Percentiles rank a stretch among this genome's conserved stretches.
phyloP scores from a whole-genome alignment of 2,888 invertebrate species.

The Eupithecia inturbata region DNA sequence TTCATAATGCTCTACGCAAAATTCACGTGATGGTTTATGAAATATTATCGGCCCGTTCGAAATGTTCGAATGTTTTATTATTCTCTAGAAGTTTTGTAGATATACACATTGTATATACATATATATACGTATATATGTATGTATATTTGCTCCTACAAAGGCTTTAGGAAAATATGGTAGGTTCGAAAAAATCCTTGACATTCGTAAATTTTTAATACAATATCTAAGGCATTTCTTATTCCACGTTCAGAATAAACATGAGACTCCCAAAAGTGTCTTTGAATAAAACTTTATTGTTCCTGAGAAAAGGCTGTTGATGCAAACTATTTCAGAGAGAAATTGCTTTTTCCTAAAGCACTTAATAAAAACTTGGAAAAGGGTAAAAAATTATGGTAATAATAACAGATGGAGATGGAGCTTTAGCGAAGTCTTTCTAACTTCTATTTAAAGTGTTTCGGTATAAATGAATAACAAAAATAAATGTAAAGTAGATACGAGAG shows the following conservation, averaged over 20 bases:
- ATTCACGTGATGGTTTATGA: conserved; percentile 43
- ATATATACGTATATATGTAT: neutral
- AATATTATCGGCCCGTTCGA: conserved; percentile 45
- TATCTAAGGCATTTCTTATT: conserved; percentile 53
- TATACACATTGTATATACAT: too few relatives aligned
- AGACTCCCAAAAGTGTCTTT: conserved; percentile 58
- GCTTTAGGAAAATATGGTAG: neutral
- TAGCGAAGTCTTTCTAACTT: conserved; percentile 44
- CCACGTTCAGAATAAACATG: conserved; percentile 59
- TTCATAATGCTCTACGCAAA: conserved; percentile 8
- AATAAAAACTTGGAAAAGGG: conserved; percentile 47
- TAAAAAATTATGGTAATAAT: conserved; percentile 50
- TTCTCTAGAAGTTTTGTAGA: neutral
- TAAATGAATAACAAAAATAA: conserved; percentile 36
- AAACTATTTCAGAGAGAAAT: conserved; percentile 51
- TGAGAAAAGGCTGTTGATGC: conserved; percentile 37
- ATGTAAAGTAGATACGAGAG: neutral
- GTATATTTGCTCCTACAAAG: neutral
- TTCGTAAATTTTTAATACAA: conserved; percentile 6
- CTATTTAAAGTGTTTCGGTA: conserved; percentile 49
- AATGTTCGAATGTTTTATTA: conserved; percentile 4
- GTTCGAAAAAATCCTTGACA: neutral
- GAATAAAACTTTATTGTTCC: conserved; percentile 52
- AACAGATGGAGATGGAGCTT: conserved; percentile 44
- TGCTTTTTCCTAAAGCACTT: conserved; percentile 49